Base-by-base conservation (phyloP, 2,888 invertebrate genomes). In the Athripsodes cinereus region DNA sequence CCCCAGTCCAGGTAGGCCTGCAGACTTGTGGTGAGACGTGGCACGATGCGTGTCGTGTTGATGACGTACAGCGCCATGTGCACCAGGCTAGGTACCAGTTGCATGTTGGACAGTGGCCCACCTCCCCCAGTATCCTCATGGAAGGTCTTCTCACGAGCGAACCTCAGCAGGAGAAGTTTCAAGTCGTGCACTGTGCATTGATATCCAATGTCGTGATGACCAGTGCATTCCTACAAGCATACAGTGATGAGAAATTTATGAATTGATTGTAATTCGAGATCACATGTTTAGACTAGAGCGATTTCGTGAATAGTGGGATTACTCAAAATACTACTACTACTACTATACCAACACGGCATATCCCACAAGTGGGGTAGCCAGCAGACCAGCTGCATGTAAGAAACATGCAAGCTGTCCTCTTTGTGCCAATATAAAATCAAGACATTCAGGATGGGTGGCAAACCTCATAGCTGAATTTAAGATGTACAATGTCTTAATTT, bases 51-150 rank as follows among this genome's bases (percentile, higher is more conserved):
- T 1, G 87, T 87, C 54, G 95, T 94, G 71, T 96, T 92, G 67
- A 95, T 85, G 64, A 94, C 90, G 72, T 97, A 97, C 18, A 97
- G 86, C 19, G 94, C 92, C 84, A 95, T 94, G 72, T 97, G 96
- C 63, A 92, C 79, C 57, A 97, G 81, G 70, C 96, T 96, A 8
- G 97, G 97, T 63, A 96, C 85, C 68, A 98, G 86, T 76, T 97
- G 95, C 88, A 97, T 90, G 77, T 97, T 97, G 64, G 96, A 96
- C 69, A 96, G 94, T 13, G 96, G 92, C 1, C 96, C 97, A 67
- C 95, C 95, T 65, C 95, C 99, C 18, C 97, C 96, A 1, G 96
- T 94, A 75, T 98, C 97, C 71, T 96, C 96, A 72, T 96, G 96
- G 81, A 98, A 98, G 62, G 93, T 92, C 70, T 92, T 92, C 67